Percentiles rank a stretch among this genome's conserved stretches.
These are phyloP conservation scores for Amphipoea lucens DNA, from an alignment of 2,888 invertebrate genomes.

Conservation along the genomic window DNA sequence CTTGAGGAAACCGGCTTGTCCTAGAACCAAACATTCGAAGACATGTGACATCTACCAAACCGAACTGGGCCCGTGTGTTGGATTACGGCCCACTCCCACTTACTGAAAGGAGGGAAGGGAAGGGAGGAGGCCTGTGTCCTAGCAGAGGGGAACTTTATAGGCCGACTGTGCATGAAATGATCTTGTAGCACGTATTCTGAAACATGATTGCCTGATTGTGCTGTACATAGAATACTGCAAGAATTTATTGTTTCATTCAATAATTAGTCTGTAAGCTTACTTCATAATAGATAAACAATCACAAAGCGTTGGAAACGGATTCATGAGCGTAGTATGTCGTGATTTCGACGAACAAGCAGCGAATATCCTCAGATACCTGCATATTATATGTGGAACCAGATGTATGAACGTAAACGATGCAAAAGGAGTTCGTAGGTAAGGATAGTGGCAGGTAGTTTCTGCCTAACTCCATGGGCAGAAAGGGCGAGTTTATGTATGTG, in stretches of 20 bases:
- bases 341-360: background rate
- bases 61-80: too few relatives aligned
- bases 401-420: background rate
- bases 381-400: background rate
- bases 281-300: background rate
- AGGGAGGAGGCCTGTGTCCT: too few relatives aligned
- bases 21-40: too few relatives aligned
- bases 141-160: too few relatives aligned
- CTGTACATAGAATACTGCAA: background rate
- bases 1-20: too few relatives aligned
- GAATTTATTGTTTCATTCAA: background rate
- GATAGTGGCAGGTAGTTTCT: background rate
- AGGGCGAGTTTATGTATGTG: background rate
- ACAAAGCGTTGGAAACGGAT: background rate
- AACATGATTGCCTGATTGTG: background rate
- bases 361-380: background rate
- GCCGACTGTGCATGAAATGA: too few relatives aligned
- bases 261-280: background rate
- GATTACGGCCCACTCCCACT: too few relatives aligned
- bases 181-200: background rate
- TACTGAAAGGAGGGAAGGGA: too few relatives aligned
- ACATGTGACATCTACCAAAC: too few relatives aligned
- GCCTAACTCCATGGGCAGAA: background rate
- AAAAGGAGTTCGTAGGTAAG: background rate
- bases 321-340: background rate